Percentiles rank a stretch among this genome's conserved stretches.
Evolutionary conservation across 1,140 invertebrate genomes (phyloP).

Genomic region (Drosophila bocki): DNA sequence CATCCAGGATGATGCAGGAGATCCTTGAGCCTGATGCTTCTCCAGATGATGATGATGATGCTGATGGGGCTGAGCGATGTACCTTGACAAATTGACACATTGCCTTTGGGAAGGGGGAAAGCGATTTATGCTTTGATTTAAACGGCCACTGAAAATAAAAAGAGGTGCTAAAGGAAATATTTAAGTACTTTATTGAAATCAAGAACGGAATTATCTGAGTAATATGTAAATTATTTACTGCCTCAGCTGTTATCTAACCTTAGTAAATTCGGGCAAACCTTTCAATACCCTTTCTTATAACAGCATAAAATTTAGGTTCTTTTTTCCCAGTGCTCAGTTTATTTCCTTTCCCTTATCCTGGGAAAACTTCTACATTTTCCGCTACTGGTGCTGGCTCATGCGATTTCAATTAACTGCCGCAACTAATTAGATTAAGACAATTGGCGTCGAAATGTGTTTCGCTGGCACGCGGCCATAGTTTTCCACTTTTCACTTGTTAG

Average conservation of each 20-base stretch:
- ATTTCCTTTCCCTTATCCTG: constrained; percentile 1
- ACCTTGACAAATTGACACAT: constrained; percentile 83
- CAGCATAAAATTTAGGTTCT: neutral
- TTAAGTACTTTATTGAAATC: neutral
- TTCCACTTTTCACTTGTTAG: constrained; percentile 71
- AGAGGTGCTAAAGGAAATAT: neutral
- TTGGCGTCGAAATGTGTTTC: constrained; percentile 60
- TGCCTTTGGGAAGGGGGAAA: constrained; percentile 58
- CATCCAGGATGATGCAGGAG: constrained; percentile 59
- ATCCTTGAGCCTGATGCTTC: constrained; percentile 36
- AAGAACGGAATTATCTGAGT: too few relatives aligned
- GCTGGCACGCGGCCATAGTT: constrained; percentile 63
- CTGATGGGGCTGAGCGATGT: constrained; percentile 66
- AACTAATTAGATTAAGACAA: constrained; percentile 74
- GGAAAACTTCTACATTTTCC: constrained; percentile 3
- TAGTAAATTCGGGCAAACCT: neutral
- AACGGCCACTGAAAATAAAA: constrained; percentile 6
- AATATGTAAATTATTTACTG: neutral
- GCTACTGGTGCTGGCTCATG: constrained; percentile 43
- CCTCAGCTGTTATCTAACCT: neutral
- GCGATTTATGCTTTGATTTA: constrained; percentile 61
- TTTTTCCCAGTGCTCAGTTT: neutral
- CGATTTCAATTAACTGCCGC: constrained; percentile 80
- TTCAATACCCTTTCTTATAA: neutral
- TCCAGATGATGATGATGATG: constrained; percentile 30